These are phyloP conservation scores for Spilogale gracilis DNA, from an alignment of 2,113 vertebrate genomes.

Conservation along the genomic window DNA sequence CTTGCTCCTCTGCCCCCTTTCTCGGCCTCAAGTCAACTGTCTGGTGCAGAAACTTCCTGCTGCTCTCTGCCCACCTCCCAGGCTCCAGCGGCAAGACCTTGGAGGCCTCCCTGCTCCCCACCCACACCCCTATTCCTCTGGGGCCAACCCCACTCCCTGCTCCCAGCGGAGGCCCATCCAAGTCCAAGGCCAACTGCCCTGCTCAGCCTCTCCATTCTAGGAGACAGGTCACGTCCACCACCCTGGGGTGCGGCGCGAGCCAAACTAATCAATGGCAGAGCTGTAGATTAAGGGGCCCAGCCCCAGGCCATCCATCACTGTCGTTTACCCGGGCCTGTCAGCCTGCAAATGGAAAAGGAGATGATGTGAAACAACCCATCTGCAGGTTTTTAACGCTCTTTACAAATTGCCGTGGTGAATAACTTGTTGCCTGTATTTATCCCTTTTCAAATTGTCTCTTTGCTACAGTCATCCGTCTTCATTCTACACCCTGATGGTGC, in stretches of 20 bases:
- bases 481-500: conserved; percentile 82
- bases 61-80: not conserved
- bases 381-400: conserved; percentile 87
- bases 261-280: conserved; percentile 74
- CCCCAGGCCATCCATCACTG: conserved; percentile 83
- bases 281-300: conserved; percentile 64
- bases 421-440: conserved; percentile 91
- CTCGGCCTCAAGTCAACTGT: not conserved
- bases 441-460: conserved; percentile 89
- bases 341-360: conserved; percentile 84
- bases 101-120: too few species aligned
- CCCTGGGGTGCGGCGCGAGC: not conserved
- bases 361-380: conserved; percentile 87
- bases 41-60: not conserved
- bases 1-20: not conserved
- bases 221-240: not conserved
- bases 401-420: conserved; percentile 89
- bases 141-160: not conserved
- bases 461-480: conserved; percentile 90
- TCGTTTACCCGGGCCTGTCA: conserved; percentile 82
- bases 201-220: not conserved
- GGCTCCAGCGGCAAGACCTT: not conserved
- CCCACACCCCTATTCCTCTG: not conserved
- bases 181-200: not conserved
- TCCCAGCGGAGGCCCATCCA: not conserved